These are phyloP conservation scores for Hoplostethus mediterraneus DNA, from an alignment of 2,797 vertebrate genomes.

Conservation along the genomic window DNA sequence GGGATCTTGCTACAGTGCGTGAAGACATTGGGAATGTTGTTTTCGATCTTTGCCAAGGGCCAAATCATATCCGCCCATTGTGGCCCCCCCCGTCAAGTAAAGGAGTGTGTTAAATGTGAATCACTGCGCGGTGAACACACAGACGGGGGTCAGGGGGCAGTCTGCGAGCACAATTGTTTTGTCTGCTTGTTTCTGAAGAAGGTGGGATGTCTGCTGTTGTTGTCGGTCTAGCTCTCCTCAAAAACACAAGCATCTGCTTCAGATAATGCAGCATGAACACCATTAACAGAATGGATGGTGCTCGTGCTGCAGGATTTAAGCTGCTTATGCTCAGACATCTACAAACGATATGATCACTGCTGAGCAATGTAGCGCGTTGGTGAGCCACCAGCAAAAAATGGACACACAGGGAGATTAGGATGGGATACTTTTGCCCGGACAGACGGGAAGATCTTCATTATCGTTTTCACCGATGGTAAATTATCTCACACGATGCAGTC, in stretches of 20 bases:
- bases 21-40: conserved; percentile 72
- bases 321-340: conserved; percentile 37
- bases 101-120: conserved; percentile 55
- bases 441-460: conserved; percentile 17
- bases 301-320: conserved; percentile 33
- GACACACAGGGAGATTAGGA: conserved; percentile 30
- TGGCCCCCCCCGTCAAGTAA: conserved; percentile 66
- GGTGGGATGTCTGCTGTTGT: conserved; percentile 22
- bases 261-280: conserved; percentile 30
- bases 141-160: conserved; percentile 54
- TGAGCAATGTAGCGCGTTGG: conserved; percentile 24
- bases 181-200: conserved; percentile 50
- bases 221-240: conserved; percentile 18
- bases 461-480: conserved; percentile 35
- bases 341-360: conserved; percentile 15
- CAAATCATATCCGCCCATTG: conserved; percentile 70
- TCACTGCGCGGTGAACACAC: conserved; percentile 40
- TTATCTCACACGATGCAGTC: conserved; percentile 38
- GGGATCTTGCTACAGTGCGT: conserved; percentile 56
- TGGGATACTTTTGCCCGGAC: conserved; percentile 14
- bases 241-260: conserved; percentile 36
- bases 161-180: conserved; percentile 56
- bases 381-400: conserved; percentile 12
- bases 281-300: conserved; percentile 24
- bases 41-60: conserved; percentile 53